Conservation (phyloP, 1,140 invertebrate genomes). For the Mylabris phalerata region DNA sequence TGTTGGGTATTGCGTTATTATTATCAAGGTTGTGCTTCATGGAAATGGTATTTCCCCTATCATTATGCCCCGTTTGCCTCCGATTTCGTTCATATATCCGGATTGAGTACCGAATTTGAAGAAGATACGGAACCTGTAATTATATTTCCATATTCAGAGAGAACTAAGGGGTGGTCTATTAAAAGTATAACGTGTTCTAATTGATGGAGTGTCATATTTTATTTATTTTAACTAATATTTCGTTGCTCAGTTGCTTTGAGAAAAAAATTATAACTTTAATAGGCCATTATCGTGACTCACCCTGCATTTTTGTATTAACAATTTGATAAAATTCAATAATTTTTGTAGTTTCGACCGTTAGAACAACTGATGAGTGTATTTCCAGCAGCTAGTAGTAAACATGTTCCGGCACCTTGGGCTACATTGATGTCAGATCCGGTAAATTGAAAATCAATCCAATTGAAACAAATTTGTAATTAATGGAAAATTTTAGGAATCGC, state of each 20-base stretch:
- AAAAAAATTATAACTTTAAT: too few relatives aligned
- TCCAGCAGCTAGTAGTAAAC: constrained; percentile 90
- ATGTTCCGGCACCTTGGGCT: constrained; percentile 93
- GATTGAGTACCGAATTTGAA: constrained; percentile 81
- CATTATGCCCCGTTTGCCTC: constrained; percentile 99
- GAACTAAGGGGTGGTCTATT: too few relatives aligned
- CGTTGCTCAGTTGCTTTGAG: too few relatives aligned
- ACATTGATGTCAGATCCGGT: constrained; percentile 88
- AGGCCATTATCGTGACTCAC: too few relatives aligned
- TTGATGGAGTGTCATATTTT: too few relatives aligned
- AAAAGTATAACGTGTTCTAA: too few relatives aligned
- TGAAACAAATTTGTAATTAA: constrained; percentile 2
- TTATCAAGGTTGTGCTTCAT: constrained; percentile 98
- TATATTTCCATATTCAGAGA: neutral
- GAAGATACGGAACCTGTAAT: constrained; percentile 78
- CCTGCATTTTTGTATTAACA: too few relatives aligned
- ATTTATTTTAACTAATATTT: too few relatives aligned
- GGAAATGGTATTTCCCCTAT: constrained; percentile 99
- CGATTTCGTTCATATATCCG: constrained; percentile 90
- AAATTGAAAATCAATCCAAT: constrained; percentile 13
- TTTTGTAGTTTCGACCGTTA: constrained; percentile 81
- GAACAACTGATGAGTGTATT: constrained; percentile 99
- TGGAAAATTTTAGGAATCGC: constrained; percentile 59
- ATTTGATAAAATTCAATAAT: too few relatives aligned
- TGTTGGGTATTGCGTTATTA: constrained; percentile 99